These are phyloP conservation scores for Pimephales promelas DNA, from an alignment of 2,113 vertebrate species.

Conservation along the genomic window DNA sequence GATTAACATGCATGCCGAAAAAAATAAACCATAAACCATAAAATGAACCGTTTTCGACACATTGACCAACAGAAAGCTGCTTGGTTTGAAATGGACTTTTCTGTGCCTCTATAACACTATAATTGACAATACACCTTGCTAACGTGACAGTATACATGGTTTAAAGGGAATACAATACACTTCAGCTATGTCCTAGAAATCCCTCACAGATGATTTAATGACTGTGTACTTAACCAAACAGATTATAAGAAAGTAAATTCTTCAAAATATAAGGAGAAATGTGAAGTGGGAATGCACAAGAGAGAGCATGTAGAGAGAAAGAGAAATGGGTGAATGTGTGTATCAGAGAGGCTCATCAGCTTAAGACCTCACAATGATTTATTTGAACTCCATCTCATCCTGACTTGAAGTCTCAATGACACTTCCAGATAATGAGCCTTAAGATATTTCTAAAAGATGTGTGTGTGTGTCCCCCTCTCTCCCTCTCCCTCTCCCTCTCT, in stretches of 20 bases:
- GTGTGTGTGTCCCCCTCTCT: slow-evolving; percentile 55
- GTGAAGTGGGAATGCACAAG: background rate
- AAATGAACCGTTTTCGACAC: too few relatives aligned
- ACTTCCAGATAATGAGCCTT: slow-evolving; percentile 75
- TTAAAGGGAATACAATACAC: slow-evolving; percentile 54
- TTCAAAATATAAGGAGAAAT: slow-evolving; percentile 41
- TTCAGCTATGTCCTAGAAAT: slow-evolving; percentile 54
- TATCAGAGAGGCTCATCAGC: slow-evolving; percentile 51
- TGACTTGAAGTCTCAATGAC: slow-evolving; percentile 64
- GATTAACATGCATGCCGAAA: too few relatives aligned
- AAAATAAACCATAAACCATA: too few relatives aligned
- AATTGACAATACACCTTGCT: background rate
- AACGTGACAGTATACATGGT: slow-evolving; percentile 32
- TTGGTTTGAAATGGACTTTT: background rate
- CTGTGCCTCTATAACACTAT: background rate
- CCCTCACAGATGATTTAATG: slow-evolving; percentile 60
- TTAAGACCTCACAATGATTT: slow-evolving; percentile 48
- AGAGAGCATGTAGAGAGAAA: slow-evolving; percentile 54
- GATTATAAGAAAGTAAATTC: slow-evolving; percentile 45
- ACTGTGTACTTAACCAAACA: slow-evolving; percentile 33
- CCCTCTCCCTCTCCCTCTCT: background rate
- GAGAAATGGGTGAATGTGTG: slow-evolving; percentile 49
- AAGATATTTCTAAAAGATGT: slow-evolving; percentile 69
- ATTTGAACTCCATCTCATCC: slow-evolving; percentile 57
- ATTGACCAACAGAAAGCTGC: background rate